Evolutionary conservation across 2,888 invertebrate species (phyloP).

Genomic region (Gonocerus acuteangulatus): DNA sequence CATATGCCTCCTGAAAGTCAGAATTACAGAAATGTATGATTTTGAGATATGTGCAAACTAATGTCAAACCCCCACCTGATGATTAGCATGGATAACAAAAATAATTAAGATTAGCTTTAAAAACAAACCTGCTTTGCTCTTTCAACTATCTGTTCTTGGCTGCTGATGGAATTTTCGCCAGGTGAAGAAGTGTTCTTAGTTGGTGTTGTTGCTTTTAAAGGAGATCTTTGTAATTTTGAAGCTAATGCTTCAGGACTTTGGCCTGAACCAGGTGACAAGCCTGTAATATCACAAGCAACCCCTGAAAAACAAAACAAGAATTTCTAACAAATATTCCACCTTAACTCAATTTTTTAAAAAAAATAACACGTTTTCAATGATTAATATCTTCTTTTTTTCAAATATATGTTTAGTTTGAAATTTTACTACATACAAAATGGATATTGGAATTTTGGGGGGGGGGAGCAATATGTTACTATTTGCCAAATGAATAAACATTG

Average conservation of each 20-base stretch:
- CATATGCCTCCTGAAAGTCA: slow-evolving; percentile 79
- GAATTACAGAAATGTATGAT: no score
- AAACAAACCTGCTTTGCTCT: slow-evolving; percentile 65
- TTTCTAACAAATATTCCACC: no score
- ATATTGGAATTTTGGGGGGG: no score
- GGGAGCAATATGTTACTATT: no score
- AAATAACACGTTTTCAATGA: no score
- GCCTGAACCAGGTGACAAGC: background rate
- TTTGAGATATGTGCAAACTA: no score
- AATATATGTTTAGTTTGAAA: background rate
- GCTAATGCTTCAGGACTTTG: background rate
- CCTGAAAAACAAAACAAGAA: background rate
- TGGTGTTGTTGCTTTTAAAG: slow-evolving; percentile 11
- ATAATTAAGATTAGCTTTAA: no score
- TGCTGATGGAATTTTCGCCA: slow-evolving; percentile 40
- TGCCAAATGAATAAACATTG: no score
- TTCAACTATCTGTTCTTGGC: slow-evolving; percentile 72
- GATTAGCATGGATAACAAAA: no score
- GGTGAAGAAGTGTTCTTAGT: slow-evolving; percentile 6
- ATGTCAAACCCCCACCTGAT: no score
- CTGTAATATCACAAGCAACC: background rate
- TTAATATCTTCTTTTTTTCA: no score
- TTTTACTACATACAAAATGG: background rate
- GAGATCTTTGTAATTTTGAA: slow-evolving; percentile 8
- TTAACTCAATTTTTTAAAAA: no score